phyloP scores from a whole-genome alignment of 2,888 invertebrate genomes.

The Athetis lepigone region DNA sequence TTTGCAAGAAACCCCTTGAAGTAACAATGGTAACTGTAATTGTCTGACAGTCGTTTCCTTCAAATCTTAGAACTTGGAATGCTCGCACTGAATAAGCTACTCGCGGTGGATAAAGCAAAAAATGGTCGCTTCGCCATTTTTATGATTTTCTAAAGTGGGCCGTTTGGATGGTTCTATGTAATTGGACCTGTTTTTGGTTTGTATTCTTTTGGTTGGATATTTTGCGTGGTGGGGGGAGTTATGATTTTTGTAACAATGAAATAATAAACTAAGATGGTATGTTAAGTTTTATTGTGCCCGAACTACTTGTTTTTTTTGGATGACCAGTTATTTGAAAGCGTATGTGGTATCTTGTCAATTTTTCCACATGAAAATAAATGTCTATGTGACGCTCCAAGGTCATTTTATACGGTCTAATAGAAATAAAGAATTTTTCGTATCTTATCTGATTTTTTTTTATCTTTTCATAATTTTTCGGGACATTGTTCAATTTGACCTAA shows the following conservation, averaged over 20 bases:
- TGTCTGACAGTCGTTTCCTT: slow-evolving; percentile 61
- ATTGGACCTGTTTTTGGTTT: slow-evolving; percentile 55
- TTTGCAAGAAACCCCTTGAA: slow-evolving; percentile 60
- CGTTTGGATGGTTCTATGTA: slow-evolving; percentile 57
- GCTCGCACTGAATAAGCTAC: slow-evolving; percentile 52
- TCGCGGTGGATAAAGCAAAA: slow-evolving; percentile 54
- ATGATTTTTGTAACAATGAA: neutral
- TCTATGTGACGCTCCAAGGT: too few species aligned
- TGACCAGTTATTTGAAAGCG: too few species aligned
- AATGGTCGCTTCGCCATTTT: slow-evolving; percentile 56
- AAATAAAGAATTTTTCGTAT: too few species aligned
- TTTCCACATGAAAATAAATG: too few species aligned
- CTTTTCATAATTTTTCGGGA: too few species aligned
- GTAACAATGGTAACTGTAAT: slow-evolving; percentile 68
- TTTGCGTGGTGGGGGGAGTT: slow-evolving; percentile 18
- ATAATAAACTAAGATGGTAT: too few species aligned
- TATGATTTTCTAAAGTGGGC: slow-evolving; percentile 58
- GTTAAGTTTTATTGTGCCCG: too few species aligned
- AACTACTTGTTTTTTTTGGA: too few species aligned
- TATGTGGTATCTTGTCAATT: too few species aligned
- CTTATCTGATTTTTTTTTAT: too few species aligned
- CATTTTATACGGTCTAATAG: too few species aligned
- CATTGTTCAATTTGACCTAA: too few species aligned
- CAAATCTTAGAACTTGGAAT: slow-evolving; percentile 55
- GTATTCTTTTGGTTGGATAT: slow-evolving; percentile 28